Conservation (phyloP, 2,888 invertebrate species). For the Argyresthia goedartella region DNA sequence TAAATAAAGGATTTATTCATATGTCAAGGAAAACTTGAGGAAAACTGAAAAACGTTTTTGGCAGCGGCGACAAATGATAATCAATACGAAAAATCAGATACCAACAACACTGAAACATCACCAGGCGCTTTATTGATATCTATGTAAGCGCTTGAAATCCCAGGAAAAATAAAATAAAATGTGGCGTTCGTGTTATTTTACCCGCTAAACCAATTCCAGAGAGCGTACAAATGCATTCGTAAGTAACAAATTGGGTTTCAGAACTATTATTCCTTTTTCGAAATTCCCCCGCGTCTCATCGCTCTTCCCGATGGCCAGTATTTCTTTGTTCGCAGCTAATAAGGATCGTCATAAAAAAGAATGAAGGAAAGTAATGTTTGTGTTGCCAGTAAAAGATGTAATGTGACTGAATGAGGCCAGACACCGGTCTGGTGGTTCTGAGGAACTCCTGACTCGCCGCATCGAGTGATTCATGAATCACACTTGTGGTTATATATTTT, state of each 20-base stretch:
- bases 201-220: no score
- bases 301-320: neutral
- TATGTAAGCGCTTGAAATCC: no score
- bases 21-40: no score
- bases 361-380: constrained; percentile 12
- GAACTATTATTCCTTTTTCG: neutral
- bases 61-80: no score
- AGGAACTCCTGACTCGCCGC: constrained; percentile 15
- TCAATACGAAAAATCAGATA: no score
- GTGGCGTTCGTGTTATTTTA: no score
- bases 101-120: no score
- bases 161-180: no score
- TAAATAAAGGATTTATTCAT: no score
- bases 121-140: no score
- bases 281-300: neutral
- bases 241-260: neutral
- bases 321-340: constrained; percentile 14
- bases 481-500: neutral
- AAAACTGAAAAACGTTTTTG: no score
- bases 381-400: constrained; percentile 27
- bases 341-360: constrained; percentile 2
- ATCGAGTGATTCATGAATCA: neutral
- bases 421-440: constrained; percentile 21
- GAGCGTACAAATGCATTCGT: no score
- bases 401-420: constrained; percentile 41